Percentiles rank a stretch among this genome's conserved stretches.
Evolutionary conservation across 1,140 invertebrate genomes (phyloP).

Genomic region (Diabrotica undecimpunctata): DNA sequence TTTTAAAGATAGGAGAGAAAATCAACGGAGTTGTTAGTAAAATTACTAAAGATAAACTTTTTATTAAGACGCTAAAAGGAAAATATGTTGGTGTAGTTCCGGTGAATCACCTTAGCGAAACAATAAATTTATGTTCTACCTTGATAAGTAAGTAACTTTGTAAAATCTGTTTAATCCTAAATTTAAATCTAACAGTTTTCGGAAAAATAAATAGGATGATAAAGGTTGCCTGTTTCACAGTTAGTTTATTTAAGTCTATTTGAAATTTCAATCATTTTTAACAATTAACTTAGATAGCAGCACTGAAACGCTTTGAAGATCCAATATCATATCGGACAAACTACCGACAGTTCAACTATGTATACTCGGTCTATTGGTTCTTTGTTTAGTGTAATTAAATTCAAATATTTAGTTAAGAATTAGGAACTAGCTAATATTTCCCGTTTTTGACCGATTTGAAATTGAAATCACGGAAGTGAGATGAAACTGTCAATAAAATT

Average conservation of each 20-base stretch:
- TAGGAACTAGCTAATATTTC: too few relatives aligned
- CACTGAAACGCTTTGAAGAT: too few relatives aligned
- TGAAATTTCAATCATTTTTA: too few relatives aligned
- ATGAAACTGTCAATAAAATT: too few relatives aligned
- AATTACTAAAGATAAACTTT: constrained; percentile 41
- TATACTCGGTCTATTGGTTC: too few relatives aligned
- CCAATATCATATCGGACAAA: too few relatives aligned
- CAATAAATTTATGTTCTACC: constrained; percentile 22
- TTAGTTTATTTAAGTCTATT: constrained; percentile 15
- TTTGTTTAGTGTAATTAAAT: too few relatives aligned
- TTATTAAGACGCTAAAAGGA: constrained; percentile 40
- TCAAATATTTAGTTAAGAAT: too few relatives aligned
- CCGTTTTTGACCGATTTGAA: too few relatives aligned
- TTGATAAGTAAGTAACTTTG: constrained; percentile 20
- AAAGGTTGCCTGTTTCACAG: constrained; percentile 3
- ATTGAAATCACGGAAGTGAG: too few relatives aligned
- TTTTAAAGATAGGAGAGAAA: constrained; percentile 39
- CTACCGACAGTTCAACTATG: too few relatives aligned
- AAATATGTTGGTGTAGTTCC: constrained; percentile 45
- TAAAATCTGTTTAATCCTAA: neutral
- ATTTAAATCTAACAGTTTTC: neutral
- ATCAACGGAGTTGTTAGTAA: constrained; percentile 42
- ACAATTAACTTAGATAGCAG: too few relatives aligned
- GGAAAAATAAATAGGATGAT: neutral
- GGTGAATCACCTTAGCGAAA: constrained; percentile 38